phyloP scores from a whole-genome alignment of 2,113 vertebrate species.

The Capreolus pygargus region DNA sequence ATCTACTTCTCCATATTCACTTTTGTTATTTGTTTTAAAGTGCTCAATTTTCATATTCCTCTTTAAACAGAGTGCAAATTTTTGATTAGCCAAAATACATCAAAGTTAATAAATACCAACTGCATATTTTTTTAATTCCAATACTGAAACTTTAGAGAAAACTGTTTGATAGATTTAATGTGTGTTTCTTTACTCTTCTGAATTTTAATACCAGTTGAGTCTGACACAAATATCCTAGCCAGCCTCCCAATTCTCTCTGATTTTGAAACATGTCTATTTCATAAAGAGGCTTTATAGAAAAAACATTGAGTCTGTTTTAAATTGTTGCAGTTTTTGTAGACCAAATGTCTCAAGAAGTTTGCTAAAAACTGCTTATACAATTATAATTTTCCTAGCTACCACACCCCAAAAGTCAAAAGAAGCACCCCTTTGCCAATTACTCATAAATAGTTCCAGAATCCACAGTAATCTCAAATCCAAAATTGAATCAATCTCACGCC shows the following conservation, averaged over 20 bases:
- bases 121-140: neutral
- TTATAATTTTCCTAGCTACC: slow-evolving; percentile 40
- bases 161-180: neutral
- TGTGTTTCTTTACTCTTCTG: neutral
- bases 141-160: neutral
- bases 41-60: neutral
- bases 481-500: neutral
- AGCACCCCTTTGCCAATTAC: slow-evolving; percentile 30
- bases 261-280: slow-evolving; percentile 21
- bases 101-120: neutral
- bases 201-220: neutral
- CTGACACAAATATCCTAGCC: neutral
- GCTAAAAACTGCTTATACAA: slow-evolving; percentile 39
- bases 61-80: neutral
- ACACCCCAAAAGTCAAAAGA: slow-evolving; percentile 42
- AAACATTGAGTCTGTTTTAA: slow-evolving; percentile 46
- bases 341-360: slow-evolving; percentile 40
- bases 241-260: slow-evolving; percentile 14
- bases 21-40: neutral
- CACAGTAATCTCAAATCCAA: slow-evolving; percentile 30
- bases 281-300: neutral
- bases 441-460: slow-evolving; percentile 52
- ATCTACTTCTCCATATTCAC: neutral
- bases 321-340: slow-evolving; percentile 38
- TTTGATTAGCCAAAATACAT: neutral